These are phyloP conservation scores for Drosophila baimaii DNA, from an alignment of 1,140 invertebrate species.

Conservation along the genomic window DNA sequence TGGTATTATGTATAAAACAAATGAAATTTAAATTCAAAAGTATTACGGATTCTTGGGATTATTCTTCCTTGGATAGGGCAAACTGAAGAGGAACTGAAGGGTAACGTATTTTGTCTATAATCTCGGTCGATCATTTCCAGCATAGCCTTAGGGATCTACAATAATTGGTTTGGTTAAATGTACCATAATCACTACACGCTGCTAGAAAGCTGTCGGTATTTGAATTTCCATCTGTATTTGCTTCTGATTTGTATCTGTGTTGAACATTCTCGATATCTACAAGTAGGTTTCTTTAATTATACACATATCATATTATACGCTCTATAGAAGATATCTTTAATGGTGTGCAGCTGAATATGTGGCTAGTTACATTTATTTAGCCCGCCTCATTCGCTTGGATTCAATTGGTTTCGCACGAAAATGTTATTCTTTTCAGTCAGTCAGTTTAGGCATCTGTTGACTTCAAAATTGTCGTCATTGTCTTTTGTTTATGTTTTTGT, in stretches of 20 bases:
- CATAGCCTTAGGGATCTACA: constrained; percentile 26
- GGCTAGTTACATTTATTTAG: constrained; percentile 58
- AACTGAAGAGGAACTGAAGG: not conserved
- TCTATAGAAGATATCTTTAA: constrained; percentile 41
- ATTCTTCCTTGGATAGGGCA: no score
- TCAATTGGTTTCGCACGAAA: constrained; percentile 46
- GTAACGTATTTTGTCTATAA: not conserved
- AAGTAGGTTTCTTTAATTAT: constrained; percentile 60
- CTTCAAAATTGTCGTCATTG: constrained; percentile 77
- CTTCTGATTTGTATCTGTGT: constrained; percentile 18
- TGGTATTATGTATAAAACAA: not conserved
- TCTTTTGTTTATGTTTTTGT: constrained; percentile 71
- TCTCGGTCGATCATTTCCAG: not conserved
- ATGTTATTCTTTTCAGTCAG: constrained; percentile 62
- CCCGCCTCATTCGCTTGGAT: constrained; percentile 38
- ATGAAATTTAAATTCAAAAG: not conserved
- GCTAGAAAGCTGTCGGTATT: constrained; percentile 73
- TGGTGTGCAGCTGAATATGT: constrained; percentile 64
- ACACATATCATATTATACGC: constrained; percentile 52
- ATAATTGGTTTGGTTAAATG: constrained; percentile 61
- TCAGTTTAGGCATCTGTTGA: constrained; percentile 82
- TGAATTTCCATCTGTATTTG: constrained; percentile 65
- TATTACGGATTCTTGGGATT: not conserved
- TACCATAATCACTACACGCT: constrained; percentile 76
- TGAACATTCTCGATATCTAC: constrained; percentile 71